Conservation (phyloP, 1,140 invertebrate species). For the Drosophila kohkoa region DNA sequence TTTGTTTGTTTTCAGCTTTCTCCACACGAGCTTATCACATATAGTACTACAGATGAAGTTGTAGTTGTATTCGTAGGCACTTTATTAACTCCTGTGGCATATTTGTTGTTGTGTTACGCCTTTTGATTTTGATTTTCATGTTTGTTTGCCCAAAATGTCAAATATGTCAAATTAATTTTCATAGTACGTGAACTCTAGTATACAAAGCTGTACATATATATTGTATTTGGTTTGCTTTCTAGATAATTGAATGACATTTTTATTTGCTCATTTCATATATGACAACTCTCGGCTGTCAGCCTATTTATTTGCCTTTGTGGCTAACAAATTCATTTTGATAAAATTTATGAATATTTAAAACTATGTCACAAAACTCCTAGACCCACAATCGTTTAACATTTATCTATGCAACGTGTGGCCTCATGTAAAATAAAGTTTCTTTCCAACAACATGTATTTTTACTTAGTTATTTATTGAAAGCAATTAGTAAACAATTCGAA, state of each 20-base stretch:
- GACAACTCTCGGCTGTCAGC: constrained; percentile 6
- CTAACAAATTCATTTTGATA: constrained; percentile 7
- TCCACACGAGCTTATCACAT: constrained; percentile 22
- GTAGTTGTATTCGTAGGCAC: constrained; percentile 11
- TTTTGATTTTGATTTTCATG: constrained; percentile 52
- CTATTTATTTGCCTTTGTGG: constrained; percentile 23
- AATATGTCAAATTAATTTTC: constrained; percentile 81
- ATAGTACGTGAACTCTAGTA: constrained; percentile 18
- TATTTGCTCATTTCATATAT: constrained; percentile 68
- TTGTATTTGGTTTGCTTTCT: constrained; percentile 68
- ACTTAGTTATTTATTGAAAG: constrained; percentile 17
- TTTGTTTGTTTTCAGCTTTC: constrained; percentile 49
- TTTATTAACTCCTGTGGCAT: constrained; percentile 33
- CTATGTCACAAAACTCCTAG: not conserved
- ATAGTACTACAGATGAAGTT: constrained; percentile 2
- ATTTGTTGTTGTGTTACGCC: constrained; percentile 29
- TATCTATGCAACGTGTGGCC: not conserved
- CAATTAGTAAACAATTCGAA: constrained; percentile 24
- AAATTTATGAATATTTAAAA: constrained; percentile 22
- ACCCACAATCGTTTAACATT: not conserved
- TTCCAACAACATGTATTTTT: constrained; percentile 4
- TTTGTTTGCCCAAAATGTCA: constrained; percentile 75
- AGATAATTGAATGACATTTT: constrained; percentile 75
- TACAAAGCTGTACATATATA: not conserved
- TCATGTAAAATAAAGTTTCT: constrained; percentile 4